Evolutionary conservation across 2,888 invertebrate genomes (phyloP), one percentile per base, ranked within the genome.

Genomic region (Lasioglossum calceatum): DNA sequence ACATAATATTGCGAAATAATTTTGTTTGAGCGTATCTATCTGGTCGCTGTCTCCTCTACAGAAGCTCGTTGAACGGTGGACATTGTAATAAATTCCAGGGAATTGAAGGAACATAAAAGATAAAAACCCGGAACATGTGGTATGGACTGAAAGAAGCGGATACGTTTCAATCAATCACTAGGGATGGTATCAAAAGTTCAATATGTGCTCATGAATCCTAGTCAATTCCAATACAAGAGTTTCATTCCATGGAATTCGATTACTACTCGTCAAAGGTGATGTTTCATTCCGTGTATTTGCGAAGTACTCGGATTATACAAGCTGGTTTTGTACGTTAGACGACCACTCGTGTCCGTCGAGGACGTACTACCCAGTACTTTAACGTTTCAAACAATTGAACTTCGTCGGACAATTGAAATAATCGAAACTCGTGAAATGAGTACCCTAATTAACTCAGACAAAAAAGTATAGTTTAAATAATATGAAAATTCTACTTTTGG

Each of bases 101-200:
- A 61, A 61, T 32, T 32, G 61, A 27, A 32, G 27, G 32, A 64
- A 64, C 64, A 64, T 16, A 64, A 16, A 32, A 32, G 32, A 64
- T 32, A 64, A 64, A 64, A 64, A 64, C 64, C 8, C 64, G 23
- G 4, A 36, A 8, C 70, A 67, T 23, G 67, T 10, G 67, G 16
- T 23, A 67, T 19, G 39, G 39, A 70, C 8, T 39, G 36, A 36
- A 70, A 70, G 70, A 23, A 70, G 70, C 36, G 39, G 23, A 70
- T 36, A 39, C 36, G 70, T 70, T 36, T 39, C 70, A 39, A 70
- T 70, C 70, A 70, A 70, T 70, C 70, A 39, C 70, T n/a, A 2
- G 64, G 16, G 16, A 16, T 19, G 64, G 50, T 4, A 64, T 64
- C 64, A 32, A 64, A 64, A 64, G 64, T 64, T 64, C 27, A 64